phyloP scores from a whole-genome alignment of 2,797 vertebrate genomes.

The Labroides dimidiatus region DNA sequence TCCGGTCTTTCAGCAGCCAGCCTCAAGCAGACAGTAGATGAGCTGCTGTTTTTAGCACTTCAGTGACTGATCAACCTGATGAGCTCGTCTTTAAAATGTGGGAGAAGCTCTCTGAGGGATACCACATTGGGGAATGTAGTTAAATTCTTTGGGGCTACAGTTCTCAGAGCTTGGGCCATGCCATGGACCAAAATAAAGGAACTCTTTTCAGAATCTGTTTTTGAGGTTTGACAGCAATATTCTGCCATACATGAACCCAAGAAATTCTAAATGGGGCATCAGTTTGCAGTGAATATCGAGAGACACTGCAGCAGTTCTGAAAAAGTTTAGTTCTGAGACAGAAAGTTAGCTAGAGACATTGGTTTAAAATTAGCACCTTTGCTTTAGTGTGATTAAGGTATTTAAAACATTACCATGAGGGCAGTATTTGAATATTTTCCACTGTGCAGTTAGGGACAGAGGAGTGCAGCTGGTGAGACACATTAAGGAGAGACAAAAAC shows the following conservation, averaged over 20 bases:
- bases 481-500: slow-evolving; percentile 4
- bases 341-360: slow-evolving; percentile 1
- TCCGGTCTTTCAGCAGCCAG: no score
- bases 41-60: no score
- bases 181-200: no score
- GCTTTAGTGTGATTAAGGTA: background rate
- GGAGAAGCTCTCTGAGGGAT: no score
- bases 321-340: background rate
- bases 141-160: no score
- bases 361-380: slow-evolving; percentile 13
- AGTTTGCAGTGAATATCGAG: background rate
- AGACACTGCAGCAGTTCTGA: background rate
- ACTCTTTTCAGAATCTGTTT: no score
- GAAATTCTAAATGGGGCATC: background rate
- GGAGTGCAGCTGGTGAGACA: slow-evolving; percentile 4
- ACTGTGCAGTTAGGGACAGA: background rate
- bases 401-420: background rate
- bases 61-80: no score
- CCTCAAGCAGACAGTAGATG: no score
- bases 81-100: no score
- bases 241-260: background rate
- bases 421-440: slow-evolving; percentile 4
- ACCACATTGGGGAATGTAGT: no score
- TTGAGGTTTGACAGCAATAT: no score
- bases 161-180: no score